Percentiles rank a stretch among this genome's conserved stretches.
Conservation (phyloP, 2,888 invertebrate genomes). For the Andrena dorsata region DNA sequence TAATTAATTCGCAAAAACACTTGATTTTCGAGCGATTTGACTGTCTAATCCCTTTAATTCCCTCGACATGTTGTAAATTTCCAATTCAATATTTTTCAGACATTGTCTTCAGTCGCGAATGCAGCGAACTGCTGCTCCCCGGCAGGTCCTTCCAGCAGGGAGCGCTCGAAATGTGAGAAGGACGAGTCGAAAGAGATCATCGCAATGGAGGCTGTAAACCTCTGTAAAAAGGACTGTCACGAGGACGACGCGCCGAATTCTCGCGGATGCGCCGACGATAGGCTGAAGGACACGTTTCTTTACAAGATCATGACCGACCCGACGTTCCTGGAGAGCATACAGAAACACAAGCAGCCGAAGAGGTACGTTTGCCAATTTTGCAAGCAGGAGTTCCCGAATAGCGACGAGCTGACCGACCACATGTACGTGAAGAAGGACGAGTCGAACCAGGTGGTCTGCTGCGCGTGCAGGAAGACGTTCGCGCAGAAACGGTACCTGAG, state of each 20-base stretch:
- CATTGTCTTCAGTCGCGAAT: neutral
- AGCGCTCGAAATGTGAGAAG: slow-evolving; percentile 5
- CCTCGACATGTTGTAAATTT: too few relatives aligned
- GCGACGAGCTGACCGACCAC: slow-evolving; percentile 75
- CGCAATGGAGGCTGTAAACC: slow-evolving; percentile 68
- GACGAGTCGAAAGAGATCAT: neutral
- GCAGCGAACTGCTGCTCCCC: neutral
- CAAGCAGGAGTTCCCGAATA: slow-evolving; percentile 75
- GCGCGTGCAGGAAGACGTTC: slow-evolving; percentile 81
- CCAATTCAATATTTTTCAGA: neutral
- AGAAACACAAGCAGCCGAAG: slow-evolving; percentile 53
- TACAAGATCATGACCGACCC: slow-evolving; percentile 82
- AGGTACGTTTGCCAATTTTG: slow-evolving; percentile 76
- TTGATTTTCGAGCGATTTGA: too few relatives aligned
- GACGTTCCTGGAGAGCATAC: slow-evolving; percentile 73
- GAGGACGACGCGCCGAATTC: slow-evolving; percentile 17
- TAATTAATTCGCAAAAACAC: too few relatives aligned
- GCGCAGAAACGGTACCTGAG: slow-evolving; percentile 80
- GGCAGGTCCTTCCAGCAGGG: slow-evolving; percentile 7
- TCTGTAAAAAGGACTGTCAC: slow-evolving; percentile 67
- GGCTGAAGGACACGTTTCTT: slow-evolving; percentile 77
- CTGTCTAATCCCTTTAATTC: too few relatives aligned
- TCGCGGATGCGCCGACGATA: slow-evolving; percentile 50
- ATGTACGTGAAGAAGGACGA: slow-evolving; percentile 74
- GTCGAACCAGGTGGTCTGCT: slow-evolving; percentile 76